Conservation (phyloP, 1,140 invertebrate genomes). For the Trichonephila clavipes region DNA sequence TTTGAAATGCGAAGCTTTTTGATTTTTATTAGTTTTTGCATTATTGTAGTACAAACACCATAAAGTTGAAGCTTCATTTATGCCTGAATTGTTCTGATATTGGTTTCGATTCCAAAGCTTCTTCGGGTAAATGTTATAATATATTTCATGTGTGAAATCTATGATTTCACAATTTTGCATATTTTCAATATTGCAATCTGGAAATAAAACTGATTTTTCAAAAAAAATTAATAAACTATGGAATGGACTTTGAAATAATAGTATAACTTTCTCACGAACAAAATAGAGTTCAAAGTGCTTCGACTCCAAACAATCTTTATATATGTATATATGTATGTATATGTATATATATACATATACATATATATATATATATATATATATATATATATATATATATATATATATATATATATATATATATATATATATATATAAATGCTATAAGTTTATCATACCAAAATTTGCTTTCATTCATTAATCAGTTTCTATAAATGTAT, state of each 20-base stretch:
- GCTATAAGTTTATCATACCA: conserved; percentile 34
- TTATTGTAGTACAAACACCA: too few relatives aligned
- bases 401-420: background rate
- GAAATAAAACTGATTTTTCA: background rate
- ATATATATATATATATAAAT: conserved; percentile 34
- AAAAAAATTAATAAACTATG: background rate
- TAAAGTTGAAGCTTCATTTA: too few relatives aligned
- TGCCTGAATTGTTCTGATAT: background rate
- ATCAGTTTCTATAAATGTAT: conserved; percentile 76
- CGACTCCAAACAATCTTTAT: conserved; percentile 28
- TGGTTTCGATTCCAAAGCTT: conserved; percentile 11
- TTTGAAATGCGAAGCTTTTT: too few relatives aligned
- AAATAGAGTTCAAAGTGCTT: conserved; percentile 36
- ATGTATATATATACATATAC: background rate
- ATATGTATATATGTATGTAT: conserved; percentile 28
- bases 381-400: conserved; percentile 16
- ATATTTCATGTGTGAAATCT: background rate
- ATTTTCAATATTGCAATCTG: conserved; percentile 35
- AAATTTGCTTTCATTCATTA: conserved; percentile 51
- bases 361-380: background rate
- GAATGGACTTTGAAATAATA: background rate
- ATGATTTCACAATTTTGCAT: background rate
- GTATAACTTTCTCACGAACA: background rate
- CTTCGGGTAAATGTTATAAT: background rate
- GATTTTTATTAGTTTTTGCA: too few relatives aligned